Evolutionary conservation across 2,113 vertebrate species (phyloP).

Genomic region (Trichomycterus rosablanca): DNA sequence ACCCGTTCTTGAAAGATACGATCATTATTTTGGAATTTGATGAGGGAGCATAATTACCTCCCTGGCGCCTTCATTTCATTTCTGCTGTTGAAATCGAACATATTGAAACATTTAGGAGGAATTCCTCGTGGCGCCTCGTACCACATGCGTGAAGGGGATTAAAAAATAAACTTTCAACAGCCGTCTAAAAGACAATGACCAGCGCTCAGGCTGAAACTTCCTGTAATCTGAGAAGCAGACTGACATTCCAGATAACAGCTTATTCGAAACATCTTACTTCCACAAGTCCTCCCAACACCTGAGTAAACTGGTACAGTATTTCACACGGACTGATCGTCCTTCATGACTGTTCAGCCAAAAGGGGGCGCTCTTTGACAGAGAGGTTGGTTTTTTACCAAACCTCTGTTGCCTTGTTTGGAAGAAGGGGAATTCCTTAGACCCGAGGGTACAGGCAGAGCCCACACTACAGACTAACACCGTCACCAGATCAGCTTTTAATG

Average conservation of each 20-base stretch:
- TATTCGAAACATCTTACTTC: constrained; percentile 3
- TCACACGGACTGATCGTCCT: neutral
- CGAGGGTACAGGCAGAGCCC: constrained; percentile 40
- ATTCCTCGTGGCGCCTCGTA: constrained; percentile 9
- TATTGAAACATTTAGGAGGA: constrained; percentile 12
- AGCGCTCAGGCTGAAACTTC: neutral
- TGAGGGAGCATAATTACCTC: constrained; percentile 4
- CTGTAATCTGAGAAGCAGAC: too few species aligned
- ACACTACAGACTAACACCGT: constrained; percentile 46
- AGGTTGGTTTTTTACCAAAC: constrained; percentile 21
- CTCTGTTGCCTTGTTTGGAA: constrained; percentile 27
- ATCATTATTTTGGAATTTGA: constrained; percentile 20
- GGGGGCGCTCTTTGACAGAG: constrained; percentile 47
- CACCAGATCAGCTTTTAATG: constrained; percentile 43
- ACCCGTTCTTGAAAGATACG: constrained; percentile 7
- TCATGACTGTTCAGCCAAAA: constrained; percentile 35
- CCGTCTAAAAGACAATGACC: constrained; percentile 16
- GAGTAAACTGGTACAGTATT: neutral
- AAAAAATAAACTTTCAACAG: constrained; percentile 23
- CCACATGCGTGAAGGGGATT: constrained; percentile 3
- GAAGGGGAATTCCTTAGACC: constrained; percentile 42
- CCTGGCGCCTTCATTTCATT: constrained; percentile 13
- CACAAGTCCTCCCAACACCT: constrained; percentile 1
- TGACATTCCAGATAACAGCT: constrained; percentile 8
- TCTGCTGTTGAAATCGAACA: constrained; percentile 8